Evolutionary conservation across 2,888 invertebrate genomes (phyloP).

Genomic region (Pachycephus smyrnensis): DNA sequence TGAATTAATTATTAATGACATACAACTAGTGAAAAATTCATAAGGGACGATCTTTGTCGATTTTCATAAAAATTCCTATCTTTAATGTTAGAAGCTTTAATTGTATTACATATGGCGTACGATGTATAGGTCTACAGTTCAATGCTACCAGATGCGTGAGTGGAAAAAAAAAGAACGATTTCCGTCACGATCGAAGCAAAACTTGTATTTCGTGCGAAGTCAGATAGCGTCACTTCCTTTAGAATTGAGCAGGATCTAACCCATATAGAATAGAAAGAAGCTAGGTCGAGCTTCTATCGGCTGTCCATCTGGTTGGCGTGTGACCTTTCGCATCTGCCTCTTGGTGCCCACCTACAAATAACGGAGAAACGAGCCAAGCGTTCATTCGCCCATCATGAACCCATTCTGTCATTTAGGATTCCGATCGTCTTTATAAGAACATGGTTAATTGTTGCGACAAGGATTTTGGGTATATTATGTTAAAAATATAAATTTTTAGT

Average conservation of each 20-base stretch:
- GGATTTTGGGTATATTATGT: not conserved
- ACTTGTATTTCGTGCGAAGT: not conserved
- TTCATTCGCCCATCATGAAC: not conserved
- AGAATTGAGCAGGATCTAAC: conserved; percentile 33
- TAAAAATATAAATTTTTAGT: not conserved
- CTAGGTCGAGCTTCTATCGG: conserved; percentile 55
- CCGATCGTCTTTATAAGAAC: not conserved
- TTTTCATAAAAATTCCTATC: not conserved
- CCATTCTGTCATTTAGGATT: not conserved
- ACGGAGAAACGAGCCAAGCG: not conserved
- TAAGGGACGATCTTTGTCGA: not conserved
- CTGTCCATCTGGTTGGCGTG: conserved; percentile 55
- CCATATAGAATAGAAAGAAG: conserved; percentile 51
- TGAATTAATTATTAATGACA: not conserved
- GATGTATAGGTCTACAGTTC: not conserved
- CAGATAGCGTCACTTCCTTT: conserved; percentile 11
- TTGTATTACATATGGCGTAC: no score
- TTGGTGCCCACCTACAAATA: not conserved
- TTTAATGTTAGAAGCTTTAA: no score
- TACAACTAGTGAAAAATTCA: not conserved
- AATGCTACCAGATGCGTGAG: not conserved
- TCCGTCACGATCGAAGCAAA: not conserved
- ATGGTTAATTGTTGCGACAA: not conserved
- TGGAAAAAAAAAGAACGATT: not conserved
- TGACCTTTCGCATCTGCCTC: conserved; percentile 54